Percentiles rank a stretch among this genome's conserved stretches.
These are phyloP conservation scores for Cerastoderma edule DNA, from an alignment of 2,888 invertebrate species.

Conservation along the genomic window DNA sequence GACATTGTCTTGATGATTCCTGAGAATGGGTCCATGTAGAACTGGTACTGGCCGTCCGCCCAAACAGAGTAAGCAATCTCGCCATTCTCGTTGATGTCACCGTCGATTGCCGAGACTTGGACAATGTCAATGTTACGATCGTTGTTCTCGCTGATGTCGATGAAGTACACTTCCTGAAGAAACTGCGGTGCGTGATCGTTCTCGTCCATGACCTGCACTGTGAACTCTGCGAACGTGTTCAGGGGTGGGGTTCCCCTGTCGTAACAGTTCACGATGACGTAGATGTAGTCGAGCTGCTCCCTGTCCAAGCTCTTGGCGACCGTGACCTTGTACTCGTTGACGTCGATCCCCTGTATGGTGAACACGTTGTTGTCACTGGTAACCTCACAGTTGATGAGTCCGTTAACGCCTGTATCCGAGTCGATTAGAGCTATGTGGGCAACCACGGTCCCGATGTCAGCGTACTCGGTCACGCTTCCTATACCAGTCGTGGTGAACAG, in stretches of 20 bases:
- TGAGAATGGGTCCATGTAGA: conserved; percentile 65
- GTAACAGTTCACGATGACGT: conserved; percentile 62
- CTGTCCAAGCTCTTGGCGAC: conserved; percentile 61
- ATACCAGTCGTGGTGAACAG: conserved; percentile 66
- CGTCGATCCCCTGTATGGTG: conserved; percentile 67
- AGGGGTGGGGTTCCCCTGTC: conserved; percentile 67
- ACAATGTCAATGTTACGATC: conserved; percentile 64
- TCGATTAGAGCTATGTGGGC: conserved; percentile 73
- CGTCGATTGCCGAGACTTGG: conserved; percentile 69
- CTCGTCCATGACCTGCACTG: conserved; percentile 88
- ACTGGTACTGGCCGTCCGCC: conserved; percentile 57
- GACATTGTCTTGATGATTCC: conserved; percentile 69
- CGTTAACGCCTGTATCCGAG: conserved; percentile 75
- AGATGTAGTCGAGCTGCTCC: conserved; percentile 58
- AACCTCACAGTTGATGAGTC: conserved; percentile 69
- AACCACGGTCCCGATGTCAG: conserved; percentile 73
- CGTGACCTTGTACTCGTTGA: conserved; percentile 72
- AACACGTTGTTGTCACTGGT: conserved; percentile 66
- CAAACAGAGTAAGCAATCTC: conserved; percentile 64
- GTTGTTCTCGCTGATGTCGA: conserved; percentile 67
- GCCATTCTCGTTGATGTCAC: conserved; percentile 69
- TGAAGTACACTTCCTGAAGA: conserved; percentile 84
- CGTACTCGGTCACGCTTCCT: conserved; percentile 72
- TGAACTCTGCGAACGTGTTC: conserved; percentile 62
- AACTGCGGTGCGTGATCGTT: conserved; percentile 96